Evolutionary conservation across 2,113 vertebrate genomes (phyloP).

Genomic region (Spheniscus mendiculus): DNA sequence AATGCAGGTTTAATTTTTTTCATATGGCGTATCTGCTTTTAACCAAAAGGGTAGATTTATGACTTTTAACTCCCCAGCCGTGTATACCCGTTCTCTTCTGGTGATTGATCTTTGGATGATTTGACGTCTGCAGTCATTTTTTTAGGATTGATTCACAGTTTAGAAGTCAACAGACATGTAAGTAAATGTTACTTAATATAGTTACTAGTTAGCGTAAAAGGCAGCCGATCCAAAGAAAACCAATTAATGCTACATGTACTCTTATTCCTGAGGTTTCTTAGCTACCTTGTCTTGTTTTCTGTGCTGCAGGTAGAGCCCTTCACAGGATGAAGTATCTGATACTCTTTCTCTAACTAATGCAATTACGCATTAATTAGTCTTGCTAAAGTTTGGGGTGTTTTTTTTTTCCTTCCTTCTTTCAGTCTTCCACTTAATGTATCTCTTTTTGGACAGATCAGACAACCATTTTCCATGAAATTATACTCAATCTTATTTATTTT

Average conservation of each 20-base stretch:
- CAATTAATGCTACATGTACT: not conserved
- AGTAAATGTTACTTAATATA: not conserved
- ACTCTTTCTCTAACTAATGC: not conserved
- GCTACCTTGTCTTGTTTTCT: not conserved
- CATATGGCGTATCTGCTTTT: not conserved
- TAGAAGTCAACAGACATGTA: not conserved
- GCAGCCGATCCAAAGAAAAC: not conserved
- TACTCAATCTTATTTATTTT: not conserved
- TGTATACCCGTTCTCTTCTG: not conserved
- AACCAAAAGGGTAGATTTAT: not conserved
- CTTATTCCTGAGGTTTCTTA: not conserved
- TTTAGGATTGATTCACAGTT: not conserved
- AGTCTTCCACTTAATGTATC: not conserved
- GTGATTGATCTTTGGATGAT: not conserved
- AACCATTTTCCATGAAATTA: not conserved
- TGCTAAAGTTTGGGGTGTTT: not conserved
- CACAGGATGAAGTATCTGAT: not conserved
- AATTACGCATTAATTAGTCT: not conserved
- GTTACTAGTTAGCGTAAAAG: not conserved
- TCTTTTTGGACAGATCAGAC: not conserved
- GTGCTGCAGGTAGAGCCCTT: not conserved
- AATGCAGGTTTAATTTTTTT: not conserved
- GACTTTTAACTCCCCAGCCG: not conserved
- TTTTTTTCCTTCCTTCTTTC: not conserved
- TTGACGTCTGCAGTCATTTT: not conserved